These are phyloP conservation scores for Apostichopus japonicus DNA, from an alignment of 35 echinoderm and acorn worm species.

Conservation along the genomic window DNA sequence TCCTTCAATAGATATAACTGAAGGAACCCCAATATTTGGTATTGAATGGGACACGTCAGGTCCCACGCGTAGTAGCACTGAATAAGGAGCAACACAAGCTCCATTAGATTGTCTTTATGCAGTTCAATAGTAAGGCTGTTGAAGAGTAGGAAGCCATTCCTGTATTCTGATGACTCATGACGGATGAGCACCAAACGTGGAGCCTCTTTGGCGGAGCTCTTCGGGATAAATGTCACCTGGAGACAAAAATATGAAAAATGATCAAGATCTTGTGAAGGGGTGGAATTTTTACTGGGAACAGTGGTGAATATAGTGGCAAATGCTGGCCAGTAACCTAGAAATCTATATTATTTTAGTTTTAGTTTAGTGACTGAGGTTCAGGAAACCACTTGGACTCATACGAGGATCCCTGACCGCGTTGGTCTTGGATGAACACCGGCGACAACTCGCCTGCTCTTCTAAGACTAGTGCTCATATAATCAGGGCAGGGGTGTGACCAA, in stretches of 20 bases:
- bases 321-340: conserved; percentile 18
- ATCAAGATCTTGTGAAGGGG: neutral
- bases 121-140: conserved; percentile 18
- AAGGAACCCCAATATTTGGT: too few relatives aligned
- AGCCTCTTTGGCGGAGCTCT: too few relatives aligned
- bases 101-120: conserved; percentile 1
- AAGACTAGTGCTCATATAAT: too few relatives aligned
- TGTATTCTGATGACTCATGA: conserved; percentile 7
- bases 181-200: neutral
- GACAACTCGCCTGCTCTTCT: too few relatives aligned
- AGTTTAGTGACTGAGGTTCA: conserved; percentile 10
- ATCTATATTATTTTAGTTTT: neutral
- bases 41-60: neutral
- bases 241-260: too few relatives aligned
- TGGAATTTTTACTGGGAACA: conserved; percentile 5
- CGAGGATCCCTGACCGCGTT: neutral
- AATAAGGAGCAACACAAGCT: conserved; percentile 10
- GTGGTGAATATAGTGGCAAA: conserved; percentile 14
- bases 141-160: conserved; percentile 1
- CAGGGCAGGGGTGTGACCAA: too few relatives aligned
- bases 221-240: too few relatives aligned
- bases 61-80: conserved; percentile 40
- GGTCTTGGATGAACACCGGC: too few relatives aligned
- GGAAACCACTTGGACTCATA: conserved; percentile 7
- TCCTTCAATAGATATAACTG: too few relatives aligned